phyloP scores from a whole-genome alignment of 2,113 vertebrate genomes.

The Bubo bubo region DNA sequence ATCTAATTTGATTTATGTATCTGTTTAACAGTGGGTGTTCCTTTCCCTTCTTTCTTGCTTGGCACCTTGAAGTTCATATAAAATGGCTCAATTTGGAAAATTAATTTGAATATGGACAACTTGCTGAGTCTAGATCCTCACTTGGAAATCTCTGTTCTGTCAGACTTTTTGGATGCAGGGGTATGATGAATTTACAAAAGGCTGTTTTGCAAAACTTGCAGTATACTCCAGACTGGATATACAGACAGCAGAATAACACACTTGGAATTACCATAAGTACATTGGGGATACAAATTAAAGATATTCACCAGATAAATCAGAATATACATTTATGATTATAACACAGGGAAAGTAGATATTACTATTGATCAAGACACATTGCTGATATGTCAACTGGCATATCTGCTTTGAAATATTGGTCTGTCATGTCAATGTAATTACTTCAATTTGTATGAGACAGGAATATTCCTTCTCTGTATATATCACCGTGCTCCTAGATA shows the following conservation, averaged over 20 bases:
- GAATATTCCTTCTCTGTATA: background rate
- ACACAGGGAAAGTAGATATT: background rate
- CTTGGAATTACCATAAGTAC: background rate
- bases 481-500: background rate
- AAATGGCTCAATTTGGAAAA: background rate
- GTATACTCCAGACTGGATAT: background rate
- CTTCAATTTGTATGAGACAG: background rate
- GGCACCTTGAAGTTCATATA: background rate
- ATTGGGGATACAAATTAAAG: background rate
- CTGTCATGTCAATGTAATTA: background rate
- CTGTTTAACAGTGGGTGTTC: background rate
- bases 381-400: background rate
- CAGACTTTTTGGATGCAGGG: background rate
- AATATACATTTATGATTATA: background rate
- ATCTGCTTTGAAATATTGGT: background rate
- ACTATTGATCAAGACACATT: background rate
- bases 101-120: background rate
- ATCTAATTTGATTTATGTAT: background rate
- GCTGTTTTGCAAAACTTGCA: background rate
- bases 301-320: background rate
- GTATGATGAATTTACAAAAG: background rate
- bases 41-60: background rate
- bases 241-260: background rate
- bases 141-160: background rate
- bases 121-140: background rate